These are phyloP conservation scores for Macquaria australasica DNA, from an alignment of 2,113 vertebrate species.

Conservation along the genomic window DNA sequence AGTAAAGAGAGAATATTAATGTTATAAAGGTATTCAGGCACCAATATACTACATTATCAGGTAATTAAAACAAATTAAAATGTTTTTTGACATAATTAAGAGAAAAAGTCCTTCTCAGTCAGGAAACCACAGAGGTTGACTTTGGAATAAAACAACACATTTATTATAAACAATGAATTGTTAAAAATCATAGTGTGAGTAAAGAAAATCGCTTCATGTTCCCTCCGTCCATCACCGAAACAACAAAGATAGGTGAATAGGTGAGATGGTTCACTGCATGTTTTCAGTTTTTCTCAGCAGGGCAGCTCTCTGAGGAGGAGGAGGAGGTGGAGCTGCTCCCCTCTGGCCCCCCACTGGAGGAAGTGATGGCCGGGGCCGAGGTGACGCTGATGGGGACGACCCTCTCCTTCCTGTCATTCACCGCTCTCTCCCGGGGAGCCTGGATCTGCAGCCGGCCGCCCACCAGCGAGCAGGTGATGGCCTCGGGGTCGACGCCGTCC, in stretches of 20 bases:
- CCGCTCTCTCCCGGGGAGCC: conserved; percentile 64
- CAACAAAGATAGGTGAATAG: neutral
- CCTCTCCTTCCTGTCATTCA: conserved; percentile 72
- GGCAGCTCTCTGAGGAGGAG: conserved; percentile 32
- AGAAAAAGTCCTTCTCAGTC: no score
- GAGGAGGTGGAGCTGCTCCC: neutral
- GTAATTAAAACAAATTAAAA: neutral
- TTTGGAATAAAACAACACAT: neutral
- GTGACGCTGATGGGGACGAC: conserved; percentile 79
- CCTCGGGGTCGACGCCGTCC: conserved; percentile 73
- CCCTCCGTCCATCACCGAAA: neutral
- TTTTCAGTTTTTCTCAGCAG: conserved; percentile 39
- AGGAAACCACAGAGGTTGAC: neutral
- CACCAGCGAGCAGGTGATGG: conserved; percentile 81
- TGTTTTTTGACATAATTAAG: no score
- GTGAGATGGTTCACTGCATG: neutral
- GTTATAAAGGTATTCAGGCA: neutral
- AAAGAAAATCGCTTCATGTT: neutral
- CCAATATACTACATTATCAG: neutral
- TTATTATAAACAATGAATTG: conserved; percentile 2
- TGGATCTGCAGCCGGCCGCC: conserved; percentile 82
- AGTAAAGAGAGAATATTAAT: neutral
- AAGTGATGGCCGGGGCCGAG: conserved; percentile 46
- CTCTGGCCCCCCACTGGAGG: conserved; percentile 17
- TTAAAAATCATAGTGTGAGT: conserved; percentile 31